Conservation (phyloP, 2,797 vertebrate genomes). For the Helicolenus hilgendorfi region DNA sequence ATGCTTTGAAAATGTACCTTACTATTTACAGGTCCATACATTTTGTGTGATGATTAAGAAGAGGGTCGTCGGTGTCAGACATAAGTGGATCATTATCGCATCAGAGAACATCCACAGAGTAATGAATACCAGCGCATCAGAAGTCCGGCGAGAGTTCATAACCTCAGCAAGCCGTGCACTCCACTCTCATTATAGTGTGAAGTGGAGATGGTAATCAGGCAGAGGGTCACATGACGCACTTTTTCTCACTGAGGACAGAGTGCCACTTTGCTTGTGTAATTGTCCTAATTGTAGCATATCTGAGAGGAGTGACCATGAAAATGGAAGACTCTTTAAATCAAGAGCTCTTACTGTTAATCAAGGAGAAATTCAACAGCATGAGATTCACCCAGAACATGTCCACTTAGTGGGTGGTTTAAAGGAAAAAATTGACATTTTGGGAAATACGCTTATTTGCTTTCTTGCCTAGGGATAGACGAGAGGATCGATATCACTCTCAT, state of each 20-base stretch:
- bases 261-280: conserved; percentile 75
- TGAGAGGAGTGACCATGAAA: conserved; percentile 70
- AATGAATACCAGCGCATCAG: conserved; percentile 46
- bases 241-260: conserved; percentile 51
- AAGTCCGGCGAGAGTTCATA: conserved; percentile 47
- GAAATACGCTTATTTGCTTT: neutral
- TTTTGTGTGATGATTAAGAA: conserved; percentile 19
- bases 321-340: conserved; percentile 67
- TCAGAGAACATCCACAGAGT: conserved; percentile 35
- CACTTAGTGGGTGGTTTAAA: neutral
- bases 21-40: neutral
- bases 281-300: conserved; percentile 79
- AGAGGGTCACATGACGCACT: conserved; percentile 45
- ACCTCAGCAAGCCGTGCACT: conserved; percentile 40
- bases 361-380: conserved; percentile 49
- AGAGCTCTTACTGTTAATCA: conserved; percentile 80
- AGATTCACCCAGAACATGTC: neutral
- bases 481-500: neutral
- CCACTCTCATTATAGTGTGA: conserved; percentile 49
- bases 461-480: neutral
- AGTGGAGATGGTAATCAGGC: conserved; percentile 58
- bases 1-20: neutral
- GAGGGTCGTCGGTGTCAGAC: neutral
- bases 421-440: neutral
- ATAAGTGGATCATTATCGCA: conserved; percentile 54